These are phyloP conservation scores for Polydrusus tereticollis DNA, from an alignment of 2,888 invertebrate genomes.

Conservation along the genomic window DNA sequence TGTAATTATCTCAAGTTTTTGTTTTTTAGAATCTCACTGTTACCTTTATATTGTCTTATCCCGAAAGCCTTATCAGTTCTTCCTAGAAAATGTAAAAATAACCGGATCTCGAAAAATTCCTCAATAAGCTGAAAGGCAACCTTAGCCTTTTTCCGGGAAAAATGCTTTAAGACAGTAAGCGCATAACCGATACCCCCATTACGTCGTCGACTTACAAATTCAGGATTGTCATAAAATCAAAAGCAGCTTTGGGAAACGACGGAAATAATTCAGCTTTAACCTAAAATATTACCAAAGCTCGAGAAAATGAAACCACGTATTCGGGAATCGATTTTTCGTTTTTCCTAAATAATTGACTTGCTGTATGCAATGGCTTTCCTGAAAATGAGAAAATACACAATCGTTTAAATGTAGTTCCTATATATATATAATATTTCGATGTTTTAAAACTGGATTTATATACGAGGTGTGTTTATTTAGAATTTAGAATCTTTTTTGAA, in stretches of 20 bases:
- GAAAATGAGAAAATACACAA: background rate
- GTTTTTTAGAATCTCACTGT: too few relatives aligned
- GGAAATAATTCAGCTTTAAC: background rate
- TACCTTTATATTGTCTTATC: too few relatives aligned
- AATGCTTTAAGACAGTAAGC: background rate
- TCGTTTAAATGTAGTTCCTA: too few relatives aligned
- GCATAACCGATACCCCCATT: background rate
- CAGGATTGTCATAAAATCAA: conserved; percentile 9
- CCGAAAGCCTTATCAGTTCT: too few relatives aligned
- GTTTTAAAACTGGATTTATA: too few relatives aligned
- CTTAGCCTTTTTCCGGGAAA: background rate
- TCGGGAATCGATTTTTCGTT: conserved; percentile 1
- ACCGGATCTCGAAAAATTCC: background rate
- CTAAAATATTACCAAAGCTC: background rate
- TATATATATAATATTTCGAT: too few relatives aligned
- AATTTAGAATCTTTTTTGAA: too few relatives aligned
- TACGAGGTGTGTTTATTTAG: too few relatives aligned
- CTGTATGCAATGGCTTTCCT: background rate
- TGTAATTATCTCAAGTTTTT: too few relatives aligned
- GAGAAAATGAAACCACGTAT: conserved; percentile 1
- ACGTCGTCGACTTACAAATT: background rate
- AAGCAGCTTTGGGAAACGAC: conserved; percentile 5
- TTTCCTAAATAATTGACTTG: background rate
- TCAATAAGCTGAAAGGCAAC: background rate
- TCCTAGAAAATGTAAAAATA: too few relatives aligned